A percentile compares a stretch with the other conserved stretches of the same genome.
Conservation (phyloP, 2,888 invertebrate genomes). For the Zaprionus lineosus region DNA sequence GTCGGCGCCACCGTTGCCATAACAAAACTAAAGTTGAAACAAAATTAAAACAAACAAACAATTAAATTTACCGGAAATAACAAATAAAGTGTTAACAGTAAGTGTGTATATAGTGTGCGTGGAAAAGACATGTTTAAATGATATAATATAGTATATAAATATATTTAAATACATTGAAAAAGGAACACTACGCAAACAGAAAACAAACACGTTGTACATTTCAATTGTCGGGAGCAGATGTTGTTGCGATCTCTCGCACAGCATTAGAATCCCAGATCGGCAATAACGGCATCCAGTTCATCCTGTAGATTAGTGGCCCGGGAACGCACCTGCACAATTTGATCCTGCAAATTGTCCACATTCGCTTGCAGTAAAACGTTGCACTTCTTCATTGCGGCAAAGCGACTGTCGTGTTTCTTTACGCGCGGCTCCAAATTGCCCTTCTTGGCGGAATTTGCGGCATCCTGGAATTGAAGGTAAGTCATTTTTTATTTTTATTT, state of each 20-base stretch:
- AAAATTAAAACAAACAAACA: slow-evolving; percentile 14
- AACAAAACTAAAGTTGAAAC: slow-evolving; percentile 33
- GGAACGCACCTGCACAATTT: slow-evolving; percentile 91
- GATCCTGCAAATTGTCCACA: slow-evolving; percentile 93
- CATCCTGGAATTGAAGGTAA: slow-evolving; percentile 84
- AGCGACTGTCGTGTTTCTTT: slow-evolving; percentile 90
- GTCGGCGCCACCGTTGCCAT: slow-evolving; percentile 57
- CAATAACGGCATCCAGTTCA: slow-evolving; percentile 92
- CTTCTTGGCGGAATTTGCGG: slow-evolving; percentile 87
- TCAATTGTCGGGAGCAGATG: slow-evolving; percentile 35
- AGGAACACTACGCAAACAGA: slow-evolving; percentile 66
- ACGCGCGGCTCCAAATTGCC: slow-evolving; percentile 86
- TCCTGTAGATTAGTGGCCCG: slow-evolving; percentile 90
- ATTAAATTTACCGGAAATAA: slow-evolving; percentile 16
- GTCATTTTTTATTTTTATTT: not conserved
- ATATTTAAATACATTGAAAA: slow-evolving; percentile 64
- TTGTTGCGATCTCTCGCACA: slow-evolving; percentile 4
- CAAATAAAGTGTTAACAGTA: slow-evolving; percentile 10
- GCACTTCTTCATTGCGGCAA: slow-evolving; percentile 92
- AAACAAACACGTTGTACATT: slow-evolving; percentile 63
- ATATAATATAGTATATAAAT: too few relatives aligned
- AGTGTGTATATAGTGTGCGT: slow-evolving; percentile 45
- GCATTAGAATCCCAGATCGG: slow-evolving; percentile 88
- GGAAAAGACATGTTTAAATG: slow-evolving; percentile 40
- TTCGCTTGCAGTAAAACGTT: slow-evolving; percentile 94